phyloP scores from a whole-genome alignment of 2,888 invertebrate genomes.

The Cataglyphis altisquamis region DNA sequence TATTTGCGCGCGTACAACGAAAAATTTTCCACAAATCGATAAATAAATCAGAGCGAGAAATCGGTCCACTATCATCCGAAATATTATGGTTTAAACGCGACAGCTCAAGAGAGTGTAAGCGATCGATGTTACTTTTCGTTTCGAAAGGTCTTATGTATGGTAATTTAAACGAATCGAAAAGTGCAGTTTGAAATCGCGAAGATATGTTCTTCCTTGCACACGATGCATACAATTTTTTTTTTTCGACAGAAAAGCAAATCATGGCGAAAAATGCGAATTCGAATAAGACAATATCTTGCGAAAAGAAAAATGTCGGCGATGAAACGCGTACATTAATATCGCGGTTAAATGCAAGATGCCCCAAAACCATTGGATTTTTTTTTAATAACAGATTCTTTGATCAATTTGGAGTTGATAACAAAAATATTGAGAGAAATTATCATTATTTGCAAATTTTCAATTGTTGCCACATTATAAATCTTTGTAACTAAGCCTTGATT shows the following conservation, averaged over 20 bases:
- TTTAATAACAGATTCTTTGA: neutral
- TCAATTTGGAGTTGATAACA: neutral
- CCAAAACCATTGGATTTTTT: neutral
- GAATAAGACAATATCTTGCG: neutral
- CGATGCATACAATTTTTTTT: neutral
- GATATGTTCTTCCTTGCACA: neutral
- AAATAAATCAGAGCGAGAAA: neutral
- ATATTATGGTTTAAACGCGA: neutral
- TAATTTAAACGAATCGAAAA: neutral
- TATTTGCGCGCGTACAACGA: slow-evolving; percentile 11
- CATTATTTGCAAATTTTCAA: neutral
- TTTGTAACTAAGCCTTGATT: neutral
- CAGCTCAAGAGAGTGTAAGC: neutral
- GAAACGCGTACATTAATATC: no score
- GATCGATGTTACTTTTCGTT: neutral
- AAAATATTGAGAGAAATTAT: neutral
- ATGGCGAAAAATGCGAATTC: neutral
- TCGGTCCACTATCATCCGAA: neutral
- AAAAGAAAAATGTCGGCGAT: neutral
- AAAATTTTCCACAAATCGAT: neutral
- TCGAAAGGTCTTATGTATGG: neutral
- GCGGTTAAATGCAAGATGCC: no score
- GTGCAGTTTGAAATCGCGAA: neutral
- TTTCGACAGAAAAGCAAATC: neutral
- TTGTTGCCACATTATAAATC: neutral